A percentile compares a stretch with the other conserved stretches of the same genome.
phyloP scores from a whole-genome alignment of 2,113 vertebrate species.

The Solea solea region DNA sequence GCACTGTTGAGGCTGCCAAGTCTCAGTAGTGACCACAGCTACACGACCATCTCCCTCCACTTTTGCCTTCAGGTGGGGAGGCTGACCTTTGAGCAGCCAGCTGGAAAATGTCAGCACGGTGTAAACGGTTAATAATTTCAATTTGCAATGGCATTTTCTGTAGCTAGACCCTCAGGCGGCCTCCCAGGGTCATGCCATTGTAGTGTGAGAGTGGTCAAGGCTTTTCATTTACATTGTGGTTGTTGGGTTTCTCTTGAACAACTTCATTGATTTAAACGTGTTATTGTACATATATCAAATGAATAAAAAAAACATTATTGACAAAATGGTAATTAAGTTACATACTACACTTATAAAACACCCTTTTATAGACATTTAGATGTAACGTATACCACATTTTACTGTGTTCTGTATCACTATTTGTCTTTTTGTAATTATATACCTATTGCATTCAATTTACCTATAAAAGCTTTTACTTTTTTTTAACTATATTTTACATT shows the following conservation, averaged over 20 bases:
- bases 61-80: constrained; percentile 61
- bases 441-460: too few relatives aligned
- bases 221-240: constrained; percentile 24
- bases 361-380: too few relatives aligned
- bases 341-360: too few relatives aligned
- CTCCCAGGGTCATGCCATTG: constrained; percentile 15
- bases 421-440: too few relatives aligned
- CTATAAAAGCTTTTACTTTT: too few relatives aligned
- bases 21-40: constrained; percentile 45
- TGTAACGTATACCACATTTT: too few relatives aligned
- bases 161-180: constrained; percentile 46
- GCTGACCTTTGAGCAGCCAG: constrained; percentile 72
- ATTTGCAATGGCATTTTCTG: constrained; percentile 75
- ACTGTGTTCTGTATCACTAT: too few relatives aligned
- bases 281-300: too few relatives aligned
- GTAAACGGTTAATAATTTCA: constrained; percentile 74
- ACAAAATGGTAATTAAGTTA: too few relatives aligned
- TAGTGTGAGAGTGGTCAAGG: background rate
- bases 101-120: constrained; percentile 73
- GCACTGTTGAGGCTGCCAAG: constrained; percentile 48
- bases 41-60: constrained; percentile 23
- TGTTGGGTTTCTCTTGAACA: background rate
- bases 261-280: too few relatives aligned
- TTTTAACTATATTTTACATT: too few relatives aligned
- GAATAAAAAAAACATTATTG: too few relatives aligned